A percentile compares a stretch with the other conserved stretches of the same genome.
Conservation (phyloP, 2,113 vertebrate genomes). For the Chrysemys picta region DNA sequence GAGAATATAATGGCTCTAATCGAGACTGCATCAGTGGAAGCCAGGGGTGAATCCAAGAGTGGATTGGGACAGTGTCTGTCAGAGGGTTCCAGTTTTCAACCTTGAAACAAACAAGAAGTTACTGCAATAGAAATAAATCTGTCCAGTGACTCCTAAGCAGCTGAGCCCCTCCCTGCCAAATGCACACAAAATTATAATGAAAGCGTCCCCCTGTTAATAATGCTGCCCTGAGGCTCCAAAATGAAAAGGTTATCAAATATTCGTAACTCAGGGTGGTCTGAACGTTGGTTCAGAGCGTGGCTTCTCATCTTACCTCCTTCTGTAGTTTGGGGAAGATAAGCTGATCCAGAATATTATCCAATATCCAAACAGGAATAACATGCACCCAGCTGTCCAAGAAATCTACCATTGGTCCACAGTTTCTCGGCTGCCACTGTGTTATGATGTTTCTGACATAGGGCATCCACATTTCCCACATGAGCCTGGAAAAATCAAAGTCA, state of each 20-base stretch:
- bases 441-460: conserved; percentile 89
- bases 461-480: conserved; percentile 98
- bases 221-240: fast-evolving
- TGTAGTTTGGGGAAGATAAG: conserved; percentile 96
- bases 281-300: fast-evolving
- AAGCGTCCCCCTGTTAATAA: fast-evolving
- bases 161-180: not conserved
- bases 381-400: conserved; percentile 93
- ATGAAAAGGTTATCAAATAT: fast-evolving
- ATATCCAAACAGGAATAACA: conserved; percentile 91
- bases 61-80: conserved; percentile 97
- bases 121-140: not conserved
- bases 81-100: conserved; percentile 97
- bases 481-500: conserved; percentile 68
- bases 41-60: conserved; percentile 98
- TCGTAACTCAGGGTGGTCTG: not conserved
- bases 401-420: conserved; percentile 94
- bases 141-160: not conserved
- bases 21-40: conserved; percentile 92
- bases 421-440: conserved; percentile 91
- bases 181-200: fast-evolving
- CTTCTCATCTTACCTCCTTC: conserved; percentile 84
- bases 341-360: conserved; percentile 94
- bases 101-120: conserved; percentile 61
- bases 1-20: conserved; percentile 92